Percentiles rank a stretch among this genome's conserved stretches.
Conservation (phyloP, 2,113 vertebrate species). For the Pongo pygmaeus region DNA sequence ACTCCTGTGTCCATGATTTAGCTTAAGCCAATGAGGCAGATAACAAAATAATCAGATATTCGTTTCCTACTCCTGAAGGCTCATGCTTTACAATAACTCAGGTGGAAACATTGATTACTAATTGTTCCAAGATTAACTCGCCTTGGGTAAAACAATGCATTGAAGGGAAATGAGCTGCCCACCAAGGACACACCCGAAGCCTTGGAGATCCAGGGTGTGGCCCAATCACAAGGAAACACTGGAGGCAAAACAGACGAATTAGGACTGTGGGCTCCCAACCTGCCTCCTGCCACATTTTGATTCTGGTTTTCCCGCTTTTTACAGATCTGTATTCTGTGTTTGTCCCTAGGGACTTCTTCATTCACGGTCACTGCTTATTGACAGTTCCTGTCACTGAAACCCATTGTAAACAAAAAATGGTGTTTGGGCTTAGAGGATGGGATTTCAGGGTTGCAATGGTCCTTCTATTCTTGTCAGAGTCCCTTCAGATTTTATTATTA, state of each 20-base stretch:
- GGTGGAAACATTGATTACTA: not conserved
- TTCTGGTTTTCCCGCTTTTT: not conserved
- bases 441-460: not conserved
- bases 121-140: not conserved
- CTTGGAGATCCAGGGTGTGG: not conserved
- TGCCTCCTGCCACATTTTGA: no score
- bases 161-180: not conserved
- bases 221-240: not conserved
- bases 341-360: no score
- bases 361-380: not conserved
- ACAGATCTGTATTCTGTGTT: no score
- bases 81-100: not conserved
- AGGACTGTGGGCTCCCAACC: not conserved
- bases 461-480: not conserved
- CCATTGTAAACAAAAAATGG: not conserved
- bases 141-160: not conserved
- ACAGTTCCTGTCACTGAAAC: not conserved
- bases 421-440: not conserved
- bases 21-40: not conserved
- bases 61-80: not conserved
- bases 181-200: not conserved
- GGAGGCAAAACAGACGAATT: not conserved
- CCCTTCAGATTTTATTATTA: not conserved
- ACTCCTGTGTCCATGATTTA: not conserved
- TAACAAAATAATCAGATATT: not conserved